These are phyloP conservation scores for Protonemura montana DNA, from an alignment of 2,888 invertebrate species.

Conservation along the genomic window DNA sequence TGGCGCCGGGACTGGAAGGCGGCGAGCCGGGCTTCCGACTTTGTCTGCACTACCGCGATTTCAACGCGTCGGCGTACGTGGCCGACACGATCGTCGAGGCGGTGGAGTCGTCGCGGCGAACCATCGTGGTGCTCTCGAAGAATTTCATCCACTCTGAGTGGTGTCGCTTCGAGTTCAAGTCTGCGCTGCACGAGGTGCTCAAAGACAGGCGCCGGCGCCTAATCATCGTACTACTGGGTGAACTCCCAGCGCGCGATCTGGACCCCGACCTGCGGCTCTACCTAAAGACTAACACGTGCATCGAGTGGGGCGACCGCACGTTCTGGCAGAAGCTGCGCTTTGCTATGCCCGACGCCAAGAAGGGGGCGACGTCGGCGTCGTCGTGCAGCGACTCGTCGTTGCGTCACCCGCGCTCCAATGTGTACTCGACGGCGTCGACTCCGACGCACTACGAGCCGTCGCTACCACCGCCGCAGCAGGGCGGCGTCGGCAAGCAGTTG, in stretches of 20 bases:
- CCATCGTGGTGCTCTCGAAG: constrained; percentile 88
- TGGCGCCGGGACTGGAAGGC: constrained; percentile 86
- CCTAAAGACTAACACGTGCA: constrained; percentile 88
- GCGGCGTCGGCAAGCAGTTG: constrained; percentile 52
- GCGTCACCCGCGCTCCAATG: constrained; percentile 59
- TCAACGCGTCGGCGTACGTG: constrained; percentile 86
- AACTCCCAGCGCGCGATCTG: constrained; percentile 86
- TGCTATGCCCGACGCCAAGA: constrained; percentile 83
- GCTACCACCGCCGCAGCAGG: constrained; percentile 57
- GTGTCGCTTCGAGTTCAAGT: constrained; percentile 94
- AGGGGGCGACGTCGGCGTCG: constrained; percentile 69
- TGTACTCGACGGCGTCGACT: constrained; percentile 49
- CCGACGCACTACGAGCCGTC: constrained; percentile 53
- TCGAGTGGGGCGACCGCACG: constrained; percentile 92
- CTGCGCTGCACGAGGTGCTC: constrained; percentile 88
- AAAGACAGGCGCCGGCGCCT: constrained; percentile 85
- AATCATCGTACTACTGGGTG: constrained; percentile 89
- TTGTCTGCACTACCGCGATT: constrained; percentile 91
- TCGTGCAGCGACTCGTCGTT: constrained; percentile 66
- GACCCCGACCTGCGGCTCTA: constrained; percentile 91
- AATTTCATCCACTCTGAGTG: constrained; percentile 95
- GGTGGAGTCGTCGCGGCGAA: constrained; percentile 87
- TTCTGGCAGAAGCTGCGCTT: constrained; percentile 97
- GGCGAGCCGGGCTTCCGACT: constrained; percentile 80
- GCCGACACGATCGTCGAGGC: constrained; percentile 93